Evolutionary conservation across 1,140 invertebrate species (phyloP).

Genomic region (Chrysomallon squamiferum): DNA sequence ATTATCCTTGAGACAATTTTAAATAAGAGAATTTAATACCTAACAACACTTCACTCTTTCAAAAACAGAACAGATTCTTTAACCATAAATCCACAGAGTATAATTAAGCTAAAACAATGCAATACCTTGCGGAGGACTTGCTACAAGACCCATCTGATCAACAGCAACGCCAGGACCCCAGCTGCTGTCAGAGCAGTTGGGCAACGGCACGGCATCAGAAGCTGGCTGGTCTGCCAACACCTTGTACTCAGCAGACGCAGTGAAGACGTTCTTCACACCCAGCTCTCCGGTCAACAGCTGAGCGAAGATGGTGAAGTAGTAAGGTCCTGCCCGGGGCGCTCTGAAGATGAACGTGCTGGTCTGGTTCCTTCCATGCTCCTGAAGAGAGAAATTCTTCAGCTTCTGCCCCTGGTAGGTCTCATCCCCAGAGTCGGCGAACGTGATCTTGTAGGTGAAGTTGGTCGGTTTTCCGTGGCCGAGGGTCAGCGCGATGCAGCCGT

Average conservation of each 20-base stretch:
- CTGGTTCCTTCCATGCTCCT: conserved; percentile 58
- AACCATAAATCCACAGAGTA: no score
- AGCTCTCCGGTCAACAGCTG: conserved; percentile 55
- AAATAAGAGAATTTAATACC: no score
- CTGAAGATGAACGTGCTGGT: conserved; percentile 57
- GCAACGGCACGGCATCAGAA: conserved; percentile 52
- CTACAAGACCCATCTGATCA: conserved; percentile 55
- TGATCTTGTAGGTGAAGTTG: conserved; percentile 62
- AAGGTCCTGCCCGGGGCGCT: conserved; percentile 58
- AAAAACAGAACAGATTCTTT: no score
- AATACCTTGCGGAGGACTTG: conserved; percentile 49
- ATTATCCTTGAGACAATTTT: no score
- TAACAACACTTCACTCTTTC: no score
- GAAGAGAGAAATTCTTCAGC: conserved; percentile 59
- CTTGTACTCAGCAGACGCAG: conserved; percentile 62
- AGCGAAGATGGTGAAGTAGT: conserved; percentile 62
- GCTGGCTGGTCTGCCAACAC: conserved; percentile 55
- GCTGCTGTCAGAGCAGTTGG: conserved; percentile 61
- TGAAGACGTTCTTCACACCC: conserved; percentile 59
- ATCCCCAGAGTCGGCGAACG: conserved; percentile 50
- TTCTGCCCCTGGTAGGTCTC: conserved; percentile 56
- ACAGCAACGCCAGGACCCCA: conserved; percentile 62
- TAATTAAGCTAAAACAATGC: not conserved
- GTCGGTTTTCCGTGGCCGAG: conserved; percentile 60
- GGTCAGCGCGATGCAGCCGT: conserved; percentile 55